Evolutionary conservation across 2,888 invertebrate species (phyloP).

Genomic region (Anoplius nigerrimus): DNA sequence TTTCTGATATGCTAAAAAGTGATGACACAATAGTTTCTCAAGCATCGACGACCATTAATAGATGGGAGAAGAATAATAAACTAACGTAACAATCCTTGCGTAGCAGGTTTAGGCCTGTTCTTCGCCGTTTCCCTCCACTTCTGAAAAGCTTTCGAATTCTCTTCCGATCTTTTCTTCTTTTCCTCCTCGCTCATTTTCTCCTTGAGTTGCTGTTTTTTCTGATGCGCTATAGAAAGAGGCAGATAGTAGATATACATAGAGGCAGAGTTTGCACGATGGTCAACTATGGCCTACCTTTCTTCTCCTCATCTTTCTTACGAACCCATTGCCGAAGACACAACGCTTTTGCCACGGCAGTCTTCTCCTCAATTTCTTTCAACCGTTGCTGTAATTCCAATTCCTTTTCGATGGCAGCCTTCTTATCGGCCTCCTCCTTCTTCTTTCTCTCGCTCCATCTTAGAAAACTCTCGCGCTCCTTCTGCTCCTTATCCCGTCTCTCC

Average conservation of each 20-base stretch:
- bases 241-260: not conserved
- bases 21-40: not conserved
- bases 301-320: slow-evolving; percentile 78
- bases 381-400: slow-evolving; percentile 75
- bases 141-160: slow-evolving; percentile 79
- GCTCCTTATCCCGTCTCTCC: slow-evolving; percentile 69
- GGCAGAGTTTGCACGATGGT: not conserved
- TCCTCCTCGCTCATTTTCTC: slow-evolving; percentile 77
- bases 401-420: slow-evolving; percentile 74
- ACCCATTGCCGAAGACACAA: slow-evolving; percentile 76
- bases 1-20: slow-evolving; percentile 79
- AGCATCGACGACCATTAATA: not conserved
- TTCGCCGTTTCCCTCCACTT: slow-evolving; percentile 81
- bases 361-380: slow-evolving; percentile 66
- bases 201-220: slow-evolving; percentile 75
- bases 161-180: slow-evolving; percentile 75
- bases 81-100: slow-evolving; percentile 80
- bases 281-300: slow-evolving; percentile 76
- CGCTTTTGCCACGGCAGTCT: slow-evolving; percentile 61
- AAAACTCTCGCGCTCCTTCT: slow-evolving; percentile 74
- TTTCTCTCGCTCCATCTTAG: slow-evolving; percentile 73
- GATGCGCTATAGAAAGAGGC: slow-evolving; percentile 53
- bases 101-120: slow-evolving; percentile 80
- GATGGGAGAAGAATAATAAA: slow-evolving; percentile 23
- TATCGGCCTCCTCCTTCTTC: slow-evolving; percentile 72